These are phyloP conservation scores for Drosophila quadrilineata DNA, from an alignment of 1,140 invertebrate genomes.

Conservation along the genomic window DNA sequence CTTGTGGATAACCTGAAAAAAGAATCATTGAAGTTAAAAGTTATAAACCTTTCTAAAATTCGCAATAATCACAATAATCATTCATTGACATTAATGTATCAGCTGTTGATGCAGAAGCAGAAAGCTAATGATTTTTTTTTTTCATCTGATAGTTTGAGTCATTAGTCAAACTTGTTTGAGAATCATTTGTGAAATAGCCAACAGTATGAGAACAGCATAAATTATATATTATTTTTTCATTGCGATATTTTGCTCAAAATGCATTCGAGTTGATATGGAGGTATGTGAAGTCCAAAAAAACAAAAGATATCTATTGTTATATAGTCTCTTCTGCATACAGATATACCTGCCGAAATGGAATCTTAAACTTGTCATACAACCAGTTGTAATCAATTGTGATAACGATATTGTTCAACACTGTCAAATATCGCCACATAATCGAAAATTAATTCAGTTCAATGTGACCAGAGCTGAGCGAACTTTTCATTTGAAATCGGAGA, in stretches of 20 bases:
- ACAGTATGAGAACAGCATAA: neutral
- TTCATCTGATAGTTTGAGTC: too few relatives aligned
- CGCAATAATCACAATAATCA: too few relatives aligned
- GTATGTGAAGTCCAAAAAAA: too few relatives aligned
- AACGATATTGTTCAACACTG: neutral
- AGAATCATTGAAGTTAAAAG: too few relatives aligned
- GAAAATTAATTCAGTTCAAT: neutral
- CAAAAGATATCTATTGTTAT: neutral
- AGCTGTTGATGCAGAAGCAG: too few relatives aligned
- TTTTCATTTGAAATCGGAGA: too few relatives aligned
- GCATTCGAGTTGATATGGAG: slow-evolving; percentile 1
- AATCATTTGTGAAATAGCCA: slow-evolving; percentile 3
- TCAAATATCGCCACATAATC: neutral
- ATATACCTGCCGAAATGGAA: neutral
- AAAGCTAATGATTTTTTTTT: too few relatives aligned
- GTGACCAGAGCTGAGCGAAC: neutral
- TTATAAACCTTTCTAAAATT: too few relatives aligned
- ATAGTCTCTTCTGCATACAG: neutral
- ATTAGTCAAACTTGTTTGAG: neutral
- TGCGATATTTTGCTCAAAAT: neutral
- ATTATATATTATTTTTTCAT: neutral
- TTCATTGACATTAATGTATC: too few relatives aligned
- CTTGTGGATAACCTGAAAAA: too few relatives aligned
- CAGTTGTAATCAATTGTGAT: slow-evolving; percentile 2
- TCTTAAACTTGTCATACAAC: neutral